A percentile compares a stretch with the other conserved stretches of the same genome.
phyloP scores from a whole-genome alignment of 2,888 invertebrate species.

The Andrena flavipes region DNA sequence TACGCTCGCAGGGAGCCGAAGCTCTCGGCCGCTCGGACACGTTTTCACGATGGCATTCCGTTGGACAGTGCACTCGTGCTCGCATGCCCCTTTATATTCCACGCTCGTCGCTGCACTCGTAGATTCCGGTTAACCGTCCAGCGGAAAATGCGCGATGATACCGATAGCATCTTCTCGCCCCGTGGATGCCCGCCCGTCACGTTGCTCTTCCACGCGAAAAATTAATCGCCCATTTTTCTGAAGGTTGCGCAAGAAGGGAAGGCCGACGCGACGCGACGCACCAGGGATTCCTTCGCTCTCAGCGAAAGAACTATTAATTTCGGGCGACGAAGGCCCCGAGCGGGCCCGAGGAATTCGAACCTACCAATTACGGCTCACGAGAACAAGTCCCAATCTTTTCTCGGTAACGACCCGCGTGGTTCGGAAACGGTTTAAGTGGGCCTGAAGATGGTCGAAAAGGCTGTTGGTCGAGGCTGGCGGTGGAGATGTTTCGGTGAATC shows the following conservation, averaged over 20 bases:
- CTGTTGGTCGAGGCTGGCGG: slow-evolving; percentile 5
- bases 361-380: slow-evolving; percentile 79
- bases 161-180: slow-evolving; percentile 50
- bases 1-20: not conserved
- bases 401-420: not conserved
- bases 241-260: not conserved
- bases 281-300: slow-evolving; percentile 16
- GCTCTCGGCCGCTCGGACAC: not conserved
- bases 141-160: slow-evolving; percentile 52
- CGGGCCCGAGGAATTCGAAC: slow-evolving; percentile 80
- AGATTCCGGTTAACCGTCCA: slow-evolving; percentile 44
- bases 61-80: slow-evolving; percentile 9
- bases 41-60: slow-evolving; percentile 19
- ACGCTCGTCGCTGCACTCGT: slow-evolving; percentile 34
- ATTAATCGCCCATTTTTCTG: slow-evolving; percentile 41
- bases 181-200: slow-evolving; percentile 6
- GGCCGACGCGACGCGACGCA: not conserved
- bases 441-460: slow-evolving; percentile 5
- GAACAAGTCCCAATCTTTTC: slow-evolving; percentile 55
- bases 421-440: slow-evolving; percentile 7
- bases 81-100: slow-evolving; percentile 21
- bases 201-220: not conserved
- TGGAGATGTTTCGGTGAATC: slow-evolving; percentile 40
- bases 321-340: slow-evolving; percentile 67
- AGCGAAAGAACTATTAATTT: slow-evolving; percentile 81